Evolutionary conservation across 2,888 invertebrate genomes (phyloP), one percentile per base, ranked within the genome.

Genomic region (Sisyra terminalis): DNA sequence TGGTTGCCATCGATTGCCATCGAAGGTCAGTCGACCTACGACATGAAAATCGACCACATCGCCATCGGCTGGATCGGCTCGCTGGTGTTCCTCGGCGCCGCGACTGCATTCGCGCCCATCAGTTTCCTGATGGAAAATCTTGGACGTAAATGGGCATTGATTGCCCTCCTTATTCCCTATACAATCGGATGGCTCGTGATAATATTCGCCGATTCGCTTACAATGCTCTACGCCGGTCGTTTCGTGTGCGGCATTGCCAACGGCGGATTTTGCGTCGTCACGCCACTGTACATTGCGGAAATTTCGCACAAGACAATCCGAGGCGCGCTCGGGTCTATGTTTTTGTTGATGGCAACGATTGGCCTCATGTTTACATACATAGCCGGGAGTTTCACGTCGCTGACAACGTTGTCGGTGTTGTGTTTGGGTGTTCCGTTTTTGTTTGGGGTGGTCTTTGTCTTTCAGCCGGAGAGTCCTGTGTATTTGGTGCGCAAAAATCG

Each of bases 381-480:
- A 1, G 58, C 84, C 1, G 88, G 84, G 2, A 59, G 68, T 24
- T 65, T 67, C 47, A 58, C 72, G 0, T 57, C 65, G 1, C 68
- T 72, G 58, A 74, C 82, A 48, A 54, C 61, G 4, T 66, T 82
- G 49, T 78, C 80, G 7, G 57, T 77, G 1, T 61, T 76, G 11
- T 80, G 78, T 45, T 70, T 70, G 0, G 45, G 68, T 0, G 62
- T 79, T 3, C 78, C 87, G 0, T 51, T 84, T 1, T 48, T 82
- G 3, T 79, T 83, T 49, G 74, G 74, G 1, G 48, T 64, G 0
- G 59, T 79, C 2, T 80, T 86, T 58, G 66, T 78, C 50, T 78
- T 81, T 50, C 80, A 88, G 75, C 90, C 88, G 0, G 90, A 90
- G 58, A 75, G 82, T 10, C 89, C 90, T 0, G 71, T 72, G 35